Base-by-base conservation (phyloP, 2,797 vertebrate genomes). In the Anisognathus igniventris region DNA sequence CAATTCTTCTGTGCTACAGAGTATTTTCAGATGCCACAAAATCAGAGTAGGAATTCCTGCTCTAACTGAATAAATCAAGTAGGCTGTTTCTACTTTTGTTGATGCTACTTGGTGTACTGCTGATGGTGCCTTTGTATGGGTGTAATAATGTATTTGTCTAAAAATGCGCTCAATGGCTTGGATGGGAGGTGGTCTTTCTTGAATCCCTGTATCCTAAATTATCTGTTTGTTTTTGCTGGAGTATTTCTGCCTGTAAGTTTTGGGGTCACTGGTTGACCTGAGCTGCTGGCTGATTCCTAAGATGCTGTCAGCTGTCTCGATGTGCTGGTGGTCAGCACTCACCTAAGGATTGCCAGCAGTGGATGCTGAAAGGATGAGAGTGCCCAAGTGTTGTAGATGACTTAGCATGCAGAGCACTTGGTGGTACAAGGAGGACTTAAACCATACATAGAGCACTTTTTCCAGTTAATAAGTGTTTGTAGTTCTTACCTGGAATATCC, bases 91-190 rank as follows among this genome's bases (percentile, higher is more conserved):
- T 79, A 2, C 19, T 87, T 68, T 47, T 72, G 33, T 33, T 37
- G 12, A 48, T 40, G 66, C 33, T 73, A 5, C 22, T 10, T 68
- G 24, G 20, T 33, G 13, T 56, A 66, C 62, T 40, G 22, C 30
- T 85, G 39, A 60, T 22, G 28, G 12, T 78, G 35, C 16, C 53
- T 83, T 70, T 82, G 28, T n/a, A 6, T 44, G 23, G n/a, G 7
- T 51, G 31, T 58, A 44, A 50, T 19, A 30, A 53, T 39, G 7
- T 27, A 35, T 67, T 54, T 70, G 24, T 53, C 9, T 72, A 40
- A 65, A 90, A 82, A 57, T 6, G 3, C 9, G 12, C 2, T 2
- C 27, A 3, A 0, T 33, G 6, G 6, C 14, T 45, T 42, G 21
- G 14, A 33, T 51, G 10, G 31, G 33, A 86, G 8, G 10, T 42